Percentiles rank a stretch among this genome's conserved stretches.
Evolutionary conservation across 2,888 invertebrate genomes (phyloP).

Genomic region (Mimas tiliae): DNA sequence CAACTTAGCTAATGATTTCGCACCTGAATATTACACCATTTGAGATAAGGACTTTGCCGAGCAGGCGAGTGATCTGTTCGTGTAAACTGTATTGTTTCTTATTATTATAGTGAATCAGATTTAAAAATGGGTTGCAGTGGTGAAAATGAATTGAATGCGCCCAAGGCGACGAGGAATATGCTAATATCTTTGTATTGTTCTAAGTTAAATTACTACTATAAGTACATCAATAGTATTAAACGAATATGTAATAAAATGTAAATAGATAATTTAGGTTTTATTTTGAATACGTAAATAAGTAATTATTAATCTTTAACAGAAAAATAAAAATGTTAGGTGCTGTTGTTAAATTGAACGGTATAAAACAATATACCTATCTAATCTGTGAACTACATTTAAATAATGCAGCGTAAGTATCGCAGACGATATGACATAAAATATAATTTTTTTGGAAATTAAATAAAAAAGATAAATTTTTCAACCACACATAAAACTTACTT

Average conservation of each 20-base stretch:
- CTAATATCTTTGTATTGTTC: constrained; percentile 56
- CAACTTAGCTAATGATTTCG: constrained; percentile 96
- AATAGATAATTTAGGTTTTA: constrained; percentile 54
- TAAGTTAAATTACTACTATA: constrained; percentile 59
- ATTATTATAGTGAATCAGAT: constrained; percentile 38
- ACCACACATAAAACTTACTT: constrained; percentile 5
- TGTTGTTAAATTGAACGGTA: constrained; percentile 26
- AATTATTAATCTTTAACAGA: constrained; percentile 23
- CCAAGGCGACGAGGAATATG: constrained; percentile 59
- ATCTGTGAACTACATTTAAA: constrained; percentile 11
- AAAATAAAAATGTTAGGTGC: constrained; percentile 27
- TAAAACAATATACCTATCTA: constrained; percentile 10
- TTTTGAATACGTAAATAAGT: constrained; percentile 41
- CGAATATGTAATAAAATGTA: constrained; percentile 72
- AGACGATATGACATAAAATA: background rate
- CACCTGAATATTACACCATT: constrained; percentile 93
- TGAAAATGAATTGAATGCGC: constrained; percentile 57
- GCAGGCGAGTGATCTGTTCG: constrained; percentile 82
- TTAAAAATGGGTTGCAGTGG: constrained; percentile 51
- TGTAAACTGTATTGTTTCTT: constrained; percentile 53
- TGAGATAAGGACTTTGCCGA: constrained; percentile 85
- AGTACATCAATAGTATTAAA: constrained; percentile 50
- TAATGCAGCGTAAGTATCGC: background rate
- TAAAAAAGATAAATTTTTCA: constrained; percentile 3
- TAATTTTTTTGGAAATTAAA: constrained; percentile 12